Evolutionary conservation across 2,797 vertebrate species (phyloP).

Genomic region (Coregonus sp.): DNA sequence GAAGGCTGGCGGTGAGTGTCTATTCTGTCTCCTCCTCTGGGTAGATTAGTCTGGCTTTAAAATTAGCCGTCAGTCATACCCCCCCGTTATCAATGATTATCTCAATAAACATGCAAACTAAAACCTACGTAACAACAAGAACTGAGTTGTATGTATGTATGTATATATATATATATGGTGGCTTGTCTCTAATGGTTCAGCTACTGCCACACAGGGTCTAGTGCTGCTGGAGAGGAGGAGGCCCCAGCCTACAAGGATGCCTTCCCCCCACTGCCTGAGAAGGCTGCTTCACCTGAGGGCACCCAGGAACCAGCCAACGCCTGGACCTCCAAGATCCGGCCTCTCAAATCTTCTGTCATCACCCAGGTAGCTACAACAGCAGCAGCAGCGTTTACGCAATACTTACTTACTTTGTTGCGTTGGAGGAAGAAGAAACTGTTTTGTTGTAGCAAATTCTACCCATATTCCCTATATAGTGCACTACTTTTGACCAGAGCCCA

Average conservation of each 20-base stretch:
- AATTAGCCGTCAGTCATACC: neutral
- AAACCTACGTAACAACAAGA: neutral
- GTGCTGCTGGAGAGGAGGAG: slow-evolving; percentile 90
- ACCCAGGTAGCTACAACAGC: slow-evolving; percentile 84
- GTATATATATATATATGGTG: neutral
- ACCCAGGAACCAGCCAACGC: slow-evolving; percentile 87
- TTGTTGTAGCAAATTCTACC: neutral
- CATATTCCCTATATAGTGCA: neutral
- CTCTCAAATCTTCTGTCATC: slow-evolving; percentile 98
- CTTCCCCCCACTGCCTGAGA: slow-evolving; percentile 98
- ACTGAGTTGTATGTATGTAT: neutral
- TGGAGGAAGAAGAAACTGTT: neutral
- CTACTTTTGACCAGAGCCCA: neutral
- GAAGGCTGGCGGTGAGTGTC: slow-evolving; percentile 75
- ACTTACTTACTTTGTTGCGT: neutral
- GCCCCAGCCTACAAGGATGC: slow-evolving; percentile 98
- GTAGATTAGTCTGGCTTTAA: neutral
- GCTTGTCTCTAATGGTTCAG: slow-evolving; percentile 32
- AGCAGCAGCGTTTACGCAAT: too few species aligned
- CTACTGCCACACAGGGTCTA: slow-evolving; percentile 70
- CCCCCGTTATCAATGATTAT: neutral
- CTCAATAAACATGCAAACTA: neutral
- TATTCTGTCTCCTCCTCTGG: neutral
- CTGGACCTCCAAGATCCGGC: slow-evolving; percentile 93
- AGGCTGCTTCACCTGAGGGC: slow-evolving; percentile 86